Evolutionary conservation across 1,140 invertebrate species (phyloP), one percentile per base, ranked within the genome.

Genomic region (Mylabris phalerata): DNA sequence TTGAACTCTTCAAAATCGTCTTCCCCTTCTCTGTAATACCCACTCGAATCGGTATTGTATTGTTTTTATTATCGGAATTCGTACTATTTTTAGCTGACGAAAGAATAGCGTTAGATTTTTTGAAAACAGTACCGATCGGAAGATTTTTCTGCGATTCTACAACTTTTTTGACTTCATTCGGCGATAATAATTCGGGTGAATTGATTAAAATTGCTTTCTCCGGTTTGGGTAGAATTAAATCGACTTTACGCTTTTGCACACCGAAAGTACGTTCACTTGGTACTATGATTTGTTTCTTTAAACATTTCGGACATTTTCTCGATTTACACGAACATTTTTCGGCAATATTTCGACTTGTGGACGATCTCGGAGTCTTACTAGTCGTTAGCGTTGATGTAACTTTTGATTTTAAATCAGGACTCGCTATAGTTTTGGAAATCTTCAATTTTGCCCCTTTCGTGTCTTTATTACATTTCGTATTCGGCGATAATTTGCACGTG

Each of bases 101-200:
- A 58, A 75, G 74, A 9, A 73, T 50, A 10, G 71, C 67, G 25
- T 73, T 74, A 2, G 74, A 72, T 55, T 69, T 78, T 61, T 75
- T 80, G 4, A 76, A 66, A 0, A 71, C 65, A 0, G 71, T 73
- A 25, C 71, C 75, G 2, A 71, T 61, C 9, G 71, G 62, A 4
- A 66, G 54, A 24, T 55, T 9, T 61, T 69, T 72, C 19, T 72
- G 71, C 46, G 73, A 78, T 19, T 77, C 78, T 24, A 83, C 67
- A 1, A 77, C 79, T 67, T 81, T 83, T 52, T 79, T 80, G 2
- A 82, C 79, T 65, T 85, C 81, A 39, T 75, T 75, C 0, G 81
- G 79, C 2, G 81, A 82, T 32, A 82, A 74, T 1, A 86, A 65
- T 44, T 82, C 80, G 0, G 79, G 75, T 3, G 76, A 78, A 61